phyloP scores from a whole-genome alignment of 1,140 invertebrate genomes.

The Araneus ventricosus region DNA sequence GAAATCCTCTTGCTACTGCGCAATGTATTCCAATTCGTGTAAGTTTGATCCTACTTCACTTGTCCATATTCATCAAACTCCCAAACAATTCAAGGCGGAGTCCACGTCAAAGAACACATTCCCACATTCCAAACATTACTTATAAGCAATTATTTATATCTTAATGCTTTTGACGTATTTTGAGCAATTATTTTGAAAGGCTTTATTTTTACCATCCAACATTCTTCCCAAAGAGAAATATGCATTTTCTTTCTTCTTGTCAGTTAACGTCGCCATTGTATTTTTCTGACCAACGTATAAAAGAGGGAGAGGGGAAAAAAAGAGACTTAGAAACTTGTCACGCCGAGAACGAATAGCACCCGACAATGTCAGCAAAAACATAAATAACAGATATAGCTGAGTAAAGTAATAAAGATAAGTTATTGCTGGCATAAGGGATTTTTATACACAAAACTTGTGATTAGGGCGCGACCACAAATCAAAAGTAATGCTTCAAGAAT shows the following conservation, averaged over 20 bases:
- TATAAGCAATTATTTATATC: background rate
- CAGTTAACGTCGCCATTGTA: background rate
- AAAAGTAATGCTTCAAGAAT: background rate
- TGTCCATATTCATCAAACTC: no score
- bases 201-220: background rate
- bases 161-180: background rate
- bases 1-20: no score
- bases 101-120: no score
- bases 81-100: no score
- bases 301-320: background rate
- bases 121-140: no score
- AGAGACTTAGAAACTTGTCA: background rate
- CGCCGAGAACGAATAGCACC: background rate
- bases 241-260: background rate
- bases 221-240: background rate
- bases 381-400: constrained; percentile 48
- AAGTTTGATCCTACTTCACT: no score
- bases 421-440: constrained; percentile 45
- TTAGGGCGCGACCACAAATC: background rate
- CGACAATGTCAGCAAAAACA: constrained; percentile 49
- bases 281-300: background rate
- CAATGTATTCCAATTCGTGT: no score
- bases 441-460: constrained; percentile 44
- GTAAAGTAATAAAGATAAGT: constrained; percentile 62
- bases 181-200: background rate